Evolutionary conservation across 92 coral and sea anemone genomes (phyloP).

Genomic region (Montipora capitata): DNA sequence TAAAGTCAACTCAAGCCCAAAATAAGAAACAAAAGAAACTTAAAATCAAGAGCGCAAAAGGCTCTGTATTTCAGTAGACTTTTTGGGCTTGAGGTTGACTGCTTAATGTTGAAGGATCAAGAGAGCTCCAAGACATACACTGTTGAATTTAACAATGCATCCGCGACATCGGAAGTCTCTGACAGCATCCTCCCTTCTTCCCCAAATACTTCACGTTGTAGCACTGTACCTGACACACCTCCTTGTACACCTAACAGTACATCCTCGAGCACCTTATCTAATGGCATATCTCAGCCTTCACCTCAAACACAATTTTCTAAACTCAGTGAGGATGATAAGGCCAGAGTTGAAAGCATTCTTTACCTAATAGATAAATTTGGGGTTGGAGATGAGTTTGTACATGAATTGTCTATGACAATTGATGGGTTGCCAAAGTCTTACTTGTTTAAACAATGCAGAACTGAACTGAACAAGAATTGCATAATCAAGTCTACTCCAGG

Average conservation of each 20-base stretch:
- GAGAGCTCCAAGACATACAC: slow-evolving; percentile 37
- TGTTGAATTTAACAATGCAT: neutral
- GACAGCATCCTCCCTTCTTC: too few relatives aligned
- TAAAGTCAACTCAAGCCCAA: slow-evolving; percentile 58
- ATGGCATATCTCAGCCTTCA: too few relatives aligned
- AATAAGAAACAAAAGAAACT: too few relatives aligned
- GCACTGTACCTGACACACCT: too few relatives aligned
- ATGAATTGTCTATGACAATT: slow-evolving; percentile 28
- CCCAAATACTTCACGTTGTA: too few relatives aligned
- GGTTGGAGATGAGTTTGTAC: slow-evolving; percentile 75
- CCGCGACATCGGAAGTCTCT: too few relatives aligned
- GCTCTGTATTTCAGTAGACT: slow-evolving; percentile 39
- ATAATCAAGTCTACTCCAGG: neutral
- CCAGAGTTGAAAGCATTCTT: slow-evolving; percentile 62
- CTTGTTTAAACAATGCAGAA: neutral
- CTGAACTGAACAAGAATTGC: neutral
- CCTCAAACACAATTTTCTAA: too few relatives aligned
- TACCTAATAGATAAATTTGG: slow-evolving; percentile 76
- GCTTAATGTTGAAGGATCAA: slow-evolving; percentile 39
- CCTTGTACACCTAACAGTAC: too few relatives aligned
- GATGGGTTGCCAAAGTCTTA: neutral
- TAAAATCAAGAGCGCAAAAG: slow-evolving; percentile 6
- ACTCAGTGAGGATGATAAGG: slow-evolving; percentile 54
- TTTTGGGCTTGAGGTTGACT: slow-evolving; percentile 73
- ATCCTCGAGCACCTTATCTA: too few relatives aligned